Evolutionary conservation across 1,140 invertebrate species (phyloP).

Genomic region (Maniola jurtina): DNA sequence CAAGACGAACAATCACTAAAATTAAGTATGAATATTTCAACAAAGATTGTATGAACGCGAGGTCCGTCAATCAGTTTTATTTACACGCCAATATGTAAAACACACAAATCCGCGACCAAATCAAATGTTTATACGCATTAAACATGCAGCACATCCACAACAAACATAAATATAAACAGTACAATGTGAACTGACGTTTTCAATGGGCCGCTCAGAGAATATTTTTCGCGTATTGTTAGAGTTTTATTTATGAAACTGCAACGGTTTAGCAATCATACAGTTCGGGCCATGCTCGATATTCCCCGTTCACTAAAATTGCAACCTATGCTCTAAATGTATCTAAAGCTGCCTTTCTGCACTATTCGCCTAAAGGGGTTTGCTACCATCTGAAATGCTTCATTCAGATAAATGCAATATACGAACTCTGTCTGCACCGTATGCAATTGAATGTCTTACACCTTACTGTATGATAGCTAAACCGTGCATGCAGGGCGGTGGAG

Average conservation of each 20-base stretch:
- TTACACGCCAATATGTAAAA: background rate
- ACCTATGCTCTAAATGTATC: too few relatives aligned
- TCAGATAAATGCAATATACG: slow-evolving; percentile 1
- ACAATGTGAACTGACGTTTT: slow-evolving; percentile 17
- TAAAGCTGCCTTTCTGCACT: too few relatives aligned
- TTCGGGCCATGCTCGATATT: background rate
- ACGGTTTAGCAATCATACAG: background rate
- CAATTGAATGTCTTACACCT: too few relatives aligned
- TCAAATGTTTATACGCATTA: slow-evolving; percentile 2
- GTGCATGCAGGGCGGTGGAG: slow-evolving; percentile 13
- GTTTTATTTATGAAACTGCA: slow-evolving; percentile 29
- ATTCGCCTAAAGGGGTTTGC: too few relatives aligned
- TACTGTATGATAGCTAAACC: background rate
- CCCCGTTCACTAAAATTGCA: too few relatives aligned
- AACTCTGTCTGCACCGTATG: slow-evolving; percentile 11
- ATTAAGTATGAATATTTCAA: background rate
- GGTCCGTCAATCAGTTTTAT: slow-evolving; percentile 7
- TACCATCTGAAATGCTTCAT: too few relatives aligned
- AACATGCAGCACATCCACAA: slow-evolving; percentile 3
- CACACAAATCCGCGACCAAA: slow-evolving; percentile 2
- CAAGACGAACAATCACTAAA: too few relatives aligned
- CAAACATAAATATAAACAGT: slow-evolving; percentile 15
- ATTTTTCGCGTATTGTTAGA: slow-evolving; percentile 30
- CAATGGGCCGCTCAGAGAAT: slow-evolving; percentile 27
- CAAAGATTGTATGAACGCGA: background rate